Evolutionary conservation across 23 tunicate genomes (phyloP), one percentile per base, ranked within the genome.

Genomic region (Ciona savignyi): DNA sequence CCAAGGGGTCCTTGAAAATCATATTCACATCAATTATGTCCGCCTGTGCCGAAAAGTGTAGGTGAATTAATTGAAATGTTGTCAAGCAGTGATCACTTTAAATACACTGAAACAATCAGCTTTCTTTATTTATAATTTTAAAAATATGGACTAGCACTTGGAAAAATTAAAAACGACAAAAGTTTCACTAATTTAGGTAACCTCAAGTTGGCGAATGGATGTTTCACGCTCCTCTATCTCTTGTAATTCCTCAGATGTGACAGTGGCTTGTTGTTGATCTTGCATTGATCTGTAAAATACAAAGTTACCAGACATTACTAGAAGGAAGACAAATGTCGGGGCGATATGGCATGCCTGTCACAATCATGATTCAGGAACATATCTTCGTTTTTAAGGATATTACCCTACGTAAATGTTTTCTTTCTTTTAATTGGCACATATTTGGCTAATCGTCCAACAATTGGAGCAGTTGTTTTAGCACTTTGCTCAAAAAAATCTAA

Each of bases 1-100:
- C 83, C 94, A 48, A 86, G 94, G n/a, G n/a, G 51, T 86, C 94
- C 68, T 93, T 93, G 63, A 93, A 93, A 22, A 93, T 93, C 98
- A 93, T 93, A 77, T 93, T 93, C 25, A 93, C 98, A 70, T 93
- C 98, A 66, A 82, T 68, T 27, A 86, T 86, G 65, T 93, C 98
- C 24, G 93, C 94, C 98, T 93, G 72, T 9, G 76, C n/a, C n/a
- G n/a, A n/a, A n/a, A n/a, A n/a, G n/a, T n/a, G n/a, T n/a, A n/a
- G n/a, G n/a, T n/a, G n/a, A n/a, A n/a, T n/a, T n/a, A n/a, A n/a
- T n/a, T n/a, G n/a, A n/a, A n/a, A n/a, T n/a, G n/a, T n/a, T n/a
- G n/a, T n/a, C n/a, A n/a, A n/a, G n/a, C n/a, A n/a, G n/a, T n/a
- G n/a, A n/a, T n/a, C n/a, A n/a, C n/a, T n/a, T 67, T 23, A 4